Evolutionary conservation across 2,888 invertebrate species (phyloP).

Genomic region (Synanthedon myopaeformis): DNA sequence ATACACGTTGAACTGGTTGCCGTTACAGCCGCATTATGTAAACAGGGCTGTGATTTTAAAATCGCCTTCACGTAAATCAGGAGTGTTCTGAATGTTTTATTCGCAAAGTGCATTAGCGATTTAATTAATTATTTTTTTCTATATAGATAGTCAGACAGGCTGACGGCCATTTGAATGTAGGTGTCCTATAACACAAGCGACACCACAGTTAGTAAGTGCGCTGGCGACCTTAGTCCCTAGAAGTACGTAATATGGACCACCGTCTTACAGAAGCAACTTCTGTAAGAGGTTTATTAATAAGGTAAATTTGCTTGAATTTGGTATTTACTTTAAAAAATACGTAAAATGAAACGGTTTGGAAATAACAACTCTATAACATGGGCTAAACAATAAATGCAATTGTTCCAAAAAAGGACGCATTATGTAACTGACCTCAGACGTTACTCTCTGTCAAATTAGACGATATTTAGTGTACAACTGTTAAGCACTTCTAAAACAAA

Average conservation of each 20-base stretch:
- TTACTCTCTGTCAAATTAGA: conserved; percentile 3
- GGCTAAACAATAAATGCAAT: neutral
- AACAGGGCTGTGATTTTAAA: neutral
- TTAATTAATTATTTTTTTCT: neutral
- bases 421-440: conserved; percentile 5
- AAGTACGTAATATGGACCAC: no score
- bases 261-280: no score
- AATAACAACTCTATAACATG: no score
- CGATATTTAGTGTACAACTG: conserved; percentile 2
- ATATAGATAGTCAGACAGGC: neutral
- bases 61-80: neutral
- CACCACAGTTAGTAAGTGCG: no score
- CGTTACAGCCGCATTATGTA: neutral
- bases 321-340: no score
- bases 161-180: neutral
- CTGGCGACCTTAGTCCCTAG: no score
- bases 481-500: neutral
- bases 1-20: neutral
- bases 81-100: neutral
- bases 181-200: neutral
- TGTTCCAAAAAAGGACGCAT: neutral
- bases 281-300: no score
- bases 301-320: no score
- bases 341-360: no score
- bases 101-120: neutral